phyloP scores from a whole-genome alignment of 2,113 vertebrate genomes.

The Pagrus major region DNA sequence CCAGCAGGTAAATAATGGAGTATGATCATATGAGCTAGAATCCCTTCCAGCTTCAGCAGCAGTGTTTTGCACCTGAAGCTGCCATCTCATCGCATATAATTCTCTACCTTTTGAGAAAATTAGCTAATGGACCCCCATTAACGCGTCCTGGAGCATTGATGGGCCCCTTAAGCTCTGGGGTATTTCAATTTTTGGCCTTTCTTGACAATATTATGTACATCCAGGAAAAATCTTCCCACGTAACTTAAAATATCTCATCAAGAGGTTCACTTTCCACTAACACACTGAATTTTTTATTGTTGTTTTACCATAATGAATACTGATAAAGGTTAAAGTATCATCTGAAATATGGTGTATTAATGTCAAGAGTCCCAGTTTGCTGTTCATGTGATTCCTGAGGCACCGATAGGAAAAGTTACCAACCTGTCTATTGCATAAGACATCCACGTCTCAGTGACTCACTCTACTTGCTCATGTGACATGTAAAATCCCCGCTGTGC shows the following conservation, averaged over 20 bases:
- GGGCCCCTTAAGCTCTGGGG: neutral
- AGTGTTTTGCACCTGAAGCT: neutral
- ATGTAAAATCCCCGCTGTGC: neutral
- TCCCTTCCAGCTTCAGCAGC: neutral
- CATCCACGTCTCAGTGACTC: conserved; percentile 17
- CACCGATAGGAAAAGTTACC: neutral
- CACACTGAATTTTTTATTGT: neutral
- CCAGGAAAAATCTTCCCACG: neutral
- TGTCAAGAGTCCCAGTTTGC: neutral
- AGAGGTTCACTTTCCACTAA: neutral
- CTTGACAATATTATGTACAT: neutral
- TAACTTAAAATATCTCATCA: no score
- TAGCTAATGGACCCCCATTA: neutral
- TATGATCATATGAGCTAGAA: neutral
- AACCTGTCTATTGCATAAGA: conserved; percentile 6
- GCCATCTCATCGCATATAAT: neutral
- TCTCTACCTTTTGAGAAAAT: neutral
- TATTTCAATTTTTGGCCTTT: neutral
- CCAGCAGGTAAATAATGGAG: neutral
- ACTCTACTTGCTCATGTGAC: conserved; percentile 28
- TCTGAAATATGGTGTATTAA: neutral
- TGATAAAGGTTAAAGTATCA: no score
- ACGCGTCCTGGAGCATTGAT: neutral
- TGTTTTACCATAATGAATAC: neutral
- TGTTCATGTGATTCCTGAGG: neutral